Evolutionary conservation across 2,888 invertebrate species (phyloP), one percentile per base, ranked within the genome.

Genomic region (Xestia sexstrigata): DNA sequence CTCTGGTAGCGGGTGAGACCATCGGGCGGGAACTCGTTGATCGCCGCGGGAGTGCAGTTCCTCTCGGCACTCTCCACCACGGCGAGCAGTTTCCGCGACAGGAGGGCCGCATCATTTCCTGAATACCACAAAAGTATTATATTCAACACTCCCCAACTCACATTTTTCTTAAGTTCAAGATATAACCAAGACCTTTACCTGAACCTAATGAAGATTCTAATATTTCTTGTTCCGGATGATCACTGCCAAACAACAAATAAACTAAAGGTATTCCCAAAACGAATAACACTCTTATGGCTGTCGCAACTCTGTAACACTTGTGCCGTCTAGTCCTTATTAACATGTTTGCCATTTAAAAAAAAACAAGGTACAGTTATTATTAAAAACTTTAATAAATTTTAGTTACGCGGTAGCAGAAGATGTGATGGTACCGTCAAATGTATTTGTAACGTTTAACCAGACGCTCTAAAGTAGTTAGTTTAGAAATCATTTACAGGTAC

Each of bases 21-120:
- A 92, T 98, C 98, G 0, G 97, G 87, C 0, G 99, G 98, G 92
- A 99, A 99, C 91, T 98, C 98, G 63, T 98, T 94, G 76, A 98
- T 98, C 6, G 98, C 98, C 0, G 98, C 97, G 0, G 97, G 97
- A 0, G 98, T 98, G 92, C 98, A 98, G 95, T 97, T 98, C 67
- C 77, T 90, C 0, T 84, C 87, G 13, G 76, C 85, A 17, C 79
- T 87, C 45, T 93, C 93, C 23, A 90, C 80, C 49, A 93, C 42
- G 1, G 90, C 92, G 26, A 96, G 88, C 2, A 95, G 90, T 52
- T 89, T 94, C 0, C 96, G 95, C 0, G 92, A 84, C 0, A 79
- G 35, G 47, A 89, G 87, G 0, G 47, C 73, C 23, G 72, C 88
- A 60, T 85, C 74, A n/a, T 76, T 68, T 77, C 70, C 88, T 88